Conservation (phyloP, 2,888 invertebrate genomes). For the Smittia sp. region DNA sequence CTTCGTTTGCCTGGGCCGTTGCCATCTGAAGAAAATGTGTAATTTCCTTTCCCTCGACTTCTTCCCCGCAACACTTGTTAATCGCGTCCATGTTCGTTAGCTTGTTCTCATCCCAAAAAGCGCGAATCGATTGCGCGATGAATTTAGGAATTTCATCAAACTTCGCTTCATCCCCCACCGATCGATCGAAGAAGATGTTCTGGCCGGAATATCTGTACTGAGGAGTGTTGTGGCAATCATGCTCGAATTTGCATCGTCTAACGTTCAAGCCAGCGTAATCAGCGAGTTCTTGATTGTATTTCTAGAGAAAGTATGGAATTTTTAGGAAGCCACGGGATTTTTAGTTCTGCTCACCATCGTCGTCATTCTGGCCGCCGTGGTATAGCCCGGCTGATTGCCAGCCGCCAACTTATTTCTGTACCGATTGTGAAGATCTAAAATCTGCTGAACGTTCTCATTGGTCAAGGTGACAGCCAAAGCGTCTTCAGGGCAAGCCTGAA, state of each 20-base stretch:
- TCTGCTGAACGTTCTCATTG: neutral
- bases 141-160: neutral
- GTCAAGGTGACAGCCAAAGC: neutral
- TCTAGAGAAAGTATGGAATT: too few relatives aligned
- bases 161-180: neutral
- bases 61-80: constrained; percentile 7
- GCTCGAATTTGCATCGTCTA: neutral
- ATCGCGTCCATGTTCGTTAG: neutral
- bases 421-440: neutral
- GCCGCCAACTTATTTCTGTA: neutral
- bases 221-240: constrained; percentile 24
- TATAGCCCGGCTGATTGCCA: constrained; percentile 7
- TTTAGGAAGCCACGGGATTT: too few relatives aligned
- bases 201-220: constrained; percentile 23
- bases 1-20: neutral
- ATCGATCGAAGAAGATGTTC: neutral
- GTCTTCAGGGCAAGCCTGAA: neutral
- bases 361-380: neutral
- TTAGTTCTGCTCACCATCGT: neutral
- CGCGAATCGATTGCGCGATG: neutral
- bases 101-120: neutral
- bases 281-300: constrained; percentile 13
- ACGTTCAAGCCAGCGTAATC: constrained; percentile 16
- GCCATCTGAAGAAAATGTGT: neutral
- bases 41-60: neutral